Evolutionary conservation across 2,888 invertebrate species (phyloP).

Genomic region (Apocheima hispidaria): DNA sequence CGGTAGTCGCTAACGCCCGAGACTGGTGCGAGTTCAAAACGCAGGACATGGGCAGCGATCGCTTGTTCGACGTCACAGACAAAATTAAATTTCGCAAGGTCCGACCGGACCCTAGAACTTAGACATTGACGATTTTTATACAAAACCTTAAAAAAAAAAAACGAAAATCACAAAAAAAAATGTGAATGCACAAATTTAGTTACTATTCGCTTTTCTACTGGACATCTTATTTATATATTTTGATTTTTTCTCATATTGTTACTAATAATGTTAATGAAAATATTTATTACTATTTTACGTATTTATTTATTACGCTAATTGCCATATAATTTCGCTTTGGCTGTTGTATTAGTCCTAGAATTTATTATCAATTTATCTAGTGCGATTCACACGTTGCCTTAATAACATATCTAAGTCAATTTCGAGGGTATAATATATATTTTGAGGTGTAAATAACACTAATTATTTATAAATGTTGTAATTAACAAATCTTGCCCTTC

Average conservation of each 20-base stretch:
- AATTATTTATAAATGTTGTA: slow-evolving; percentile 60
- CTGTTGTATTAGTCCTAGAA: slow-evolving; percentile 82
- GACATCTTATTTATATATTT: slow-evolving; percentile 81
- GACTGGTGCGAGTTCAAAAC: slow-evolving; percentile 75
- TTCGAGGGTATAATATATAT: slow-evolving; percentile 69
- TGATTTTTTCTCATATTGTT: slow-evolving; percentile 63
- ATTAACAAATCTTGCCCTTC: slow-evolving; percentile 55
- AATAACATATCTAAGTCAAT: slow-evolving; percentile 86
- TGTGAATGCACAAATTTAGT: slow-evolving; percentile 81
- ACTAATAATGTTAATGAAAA: slow-evolving; percentile 65
- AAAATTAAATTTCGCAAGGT: slow-evolving; percentile 68
- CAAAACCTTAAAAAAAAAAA: slow-evolving; percentile 56
- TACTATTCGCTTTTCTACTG: slow-evolving; percentile 69
- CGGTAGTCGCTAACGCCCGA: slow-evolving; percentile 80
- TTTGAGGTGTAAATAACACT: slow-evolving; percentile 67
- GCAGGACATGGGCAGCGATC: slow-evolving; percentile 62
- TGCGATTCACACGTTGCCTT: slow-evolving; percentile 86
- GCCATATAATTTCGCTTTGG: slow-evolving; percentile 83
- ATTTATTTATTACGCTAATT: slow-evolving; percentile 66
- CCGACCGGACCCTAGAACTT: slow-evolving; percentile 61
- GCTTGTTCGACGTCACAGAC: slow-evolving; percentile 68
- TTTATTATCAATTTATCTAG: slow-evolving; percentile 78
- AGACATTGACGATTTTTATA: slow-evolving; percentile 72
- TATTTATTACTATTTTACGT: slow-evolving; percentile 55
- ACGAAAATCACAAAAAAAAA: slow-evolving; percentile 80